Percentiles rank a stretch among this genome's conserved stretches.
phyloP scores from a whole-genome alignment of 2,888 invertebrate genomes.

The Dryomyza anilis region DNA sequence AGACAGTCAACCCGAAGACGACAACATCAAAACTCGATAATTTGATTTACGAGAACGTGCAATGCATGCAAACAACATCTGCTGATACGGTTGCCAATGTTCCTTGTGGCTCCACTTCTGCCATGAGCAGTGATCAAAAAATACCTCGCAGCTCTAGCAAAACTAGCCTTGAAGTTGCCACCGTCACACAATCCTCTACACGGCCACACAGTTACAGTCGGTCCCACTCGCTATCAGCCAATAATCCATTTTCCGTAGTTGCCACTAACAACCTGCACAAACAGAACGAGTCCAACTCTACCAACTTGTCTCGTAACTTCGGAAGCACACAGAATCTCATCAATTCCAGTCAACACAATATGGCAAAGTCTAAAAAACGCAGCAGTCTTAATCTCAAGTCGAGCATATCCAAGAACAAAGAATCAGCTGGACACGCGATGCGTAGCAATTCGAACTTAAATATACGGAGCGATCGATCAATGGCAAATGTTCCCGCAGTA shows the following conservation, averaged over 20 bases:
- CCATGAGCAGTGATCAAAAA: slow-evolving; percentile 33
- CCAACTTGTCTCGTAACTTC: slow-evolving; percentile 56
- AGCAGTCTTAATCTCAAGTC: slow-evolving; percentile 59
- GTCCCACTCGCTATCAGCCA: slow-evolving; percentile 53
- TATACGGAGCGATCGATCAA: slow-evolving; percentile 51
- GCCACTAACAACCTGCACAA: slow-evolving; percentile 46
- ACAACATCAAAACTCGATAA: slow-evolving; percentile 40
- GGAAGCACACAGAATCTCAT: slow-evolving; percentile 61
- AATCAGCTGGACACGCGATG: slow-evolving; percentile 45
- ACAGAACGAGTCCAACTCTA: slow-evolving; percentile 44
- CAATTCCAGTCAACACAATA: slow-evolving; percentile 55
- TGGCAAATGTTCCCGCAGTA: neutral
- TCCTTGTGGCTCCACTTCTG: slow-evolving; percentile 12
- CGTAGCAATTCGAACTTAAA: slow-evolving; percentile 58
- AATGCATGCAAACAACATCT: slow-evolving; percentile 30
- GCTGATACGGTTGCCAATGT: no score
- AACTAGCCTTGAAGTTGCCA: slow-evolving; percentile 41
- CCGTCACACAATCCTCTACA: slow-evolving; percentile 32
- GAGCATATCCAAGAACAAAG: slow-evolving; percentile 45
- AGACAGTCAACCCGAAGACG: slow-evolving; percentile 55
- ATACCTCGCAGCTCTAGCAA: slow-evolving; percentile 55
- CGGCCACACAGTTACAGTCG: slow-evolving; percentile 49
- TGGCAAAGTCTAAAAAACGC: slow-evolving; percentile 59
- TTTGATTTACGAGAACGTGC: slow-evolving; percentile 45
- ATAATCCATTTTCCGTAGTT: slow-evolving; percentile 47